Evolutionary conservation across 2,113 vertebrate genomes (phyloP).

Genomic region (Tragelaphus scriptus): DNA sequence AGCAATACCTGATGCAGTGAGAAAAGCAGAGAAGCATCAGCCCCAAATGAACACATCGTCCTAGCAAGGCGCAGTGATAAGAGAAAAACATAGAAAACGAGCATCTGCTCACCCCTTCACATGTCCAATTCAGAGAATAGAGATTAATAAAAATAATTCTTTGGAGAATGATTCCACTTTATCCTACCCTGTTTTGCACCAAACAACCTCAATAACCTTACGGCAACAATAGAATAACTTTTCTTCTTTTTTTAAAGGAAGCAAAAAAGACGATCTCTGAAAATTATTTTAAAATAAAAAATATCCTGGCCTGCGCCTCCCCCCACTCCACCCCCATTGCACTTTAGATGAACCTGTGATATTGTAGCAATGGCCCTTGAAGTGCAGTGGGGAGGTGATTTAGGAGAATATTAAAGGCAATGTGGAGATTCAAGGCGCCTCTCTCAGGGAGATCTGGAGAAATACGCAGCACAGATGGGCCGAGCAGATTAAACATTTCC

Average conservation of each 20-base stretch:
- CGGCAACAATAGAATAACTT: constrained; percentile 70
- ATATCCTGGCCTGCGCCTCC: constrained; percentile 68
- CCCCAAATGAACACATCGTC: constrained; percentile 3
- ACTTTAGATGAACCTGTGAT: constrained; percentile 94
- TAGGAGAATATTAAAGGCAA: constrained; percentile 94
- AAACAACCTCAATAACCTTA: constrained; percentile 73
- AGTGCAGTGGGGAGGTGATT: constrained; percentile 89
- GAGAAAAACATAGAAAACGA: not conserved
- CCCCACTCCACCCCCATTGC: constrained; percentile 76
- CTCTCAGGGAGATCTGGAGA: constrained; percentile 93
- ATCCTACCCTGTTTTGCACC: constrained; percentile 68
- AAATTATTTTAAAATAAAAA: constrained; percentile 81
- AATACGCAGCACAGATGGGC: constrained; percentile 95
- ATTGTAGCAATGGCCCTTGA: constrained; percentile 86
- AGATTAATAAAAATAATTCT: constrained; percentile 73
- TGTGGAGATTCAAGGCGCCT: constrained; percentile 94
- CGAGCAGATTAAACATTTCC: constrained; percentile 94
- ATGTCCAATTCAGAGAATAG: constrained; percentile 43
- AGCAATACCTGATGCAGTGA: not conserved
- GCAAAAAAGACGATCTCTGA: constrained; percentile 68
- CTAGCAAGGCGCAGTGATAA: constrained; percentile 17
- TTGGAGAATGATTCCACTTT: constrained; percentile 65
- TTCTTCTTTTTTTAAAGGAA: constrained; percentile 66
- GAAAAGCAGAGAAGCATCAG: not conserved
- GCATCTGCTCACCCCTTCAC: constrained; percentile 51